These are phyloP conservation scores for Bedellia somnulentella DNA, from an alignment of 2,888 invertebrate genomes.

Conservation along the genomic window DNA sequence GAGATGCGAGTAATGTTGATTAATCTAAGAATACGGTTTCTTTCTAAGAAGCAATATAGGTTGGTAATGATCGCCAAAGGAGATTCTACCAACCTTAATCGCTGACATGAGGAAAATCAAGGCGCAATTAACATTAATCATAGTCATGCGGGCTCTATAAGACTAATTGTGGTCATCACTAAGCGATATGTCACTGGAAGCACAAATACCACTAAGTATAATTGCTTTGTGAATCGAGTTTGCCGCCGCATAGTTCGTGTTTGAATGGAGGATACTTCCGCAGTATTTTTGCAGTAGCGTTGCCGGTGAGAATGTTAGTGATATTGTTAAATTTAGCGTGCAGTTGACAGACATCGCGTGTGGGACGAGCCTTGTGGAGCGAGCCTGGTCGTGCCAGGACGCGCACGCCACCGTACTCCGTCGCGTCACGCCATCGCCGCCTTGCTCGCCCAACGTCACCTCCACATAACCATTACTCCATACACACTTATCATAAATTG, in stretches of 20 bases:
- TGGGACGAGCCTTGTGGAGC: slow-evolving; percentile 13
- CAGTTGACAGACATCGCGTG: slow-evolving; percentile 32
- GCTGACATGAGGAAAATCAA: slow-evolving; percentile 34
- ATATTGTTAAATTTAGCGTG: slow-evolving; percentile 18
- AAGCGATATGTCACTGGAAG: slow-evolving; percentile 11
- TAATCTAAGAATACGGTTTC: too few relatives aligned
- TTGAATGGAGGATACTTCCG: neutral
- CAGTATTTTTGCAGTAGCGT: slow-evolving; percentile 1
- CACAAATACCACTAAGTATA: too few relatives aligned
- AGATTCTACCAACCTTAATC: slow-evolving; percentile 35
- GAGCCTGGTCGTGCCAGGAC: slow-evolving; percentile 31
- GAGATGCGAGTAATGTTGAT: too few relatives aligned
- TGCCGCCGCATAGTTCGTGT: neutral
- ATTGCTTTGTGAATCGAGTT: neutral
- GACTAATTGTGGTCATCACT: slow-evolving; percentile 39
- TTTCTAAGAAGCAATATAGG: too few relatives aligned
- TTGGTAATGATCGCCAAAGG: slow-evolving; percentile 36
- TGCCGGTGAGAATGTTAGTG: neutral
- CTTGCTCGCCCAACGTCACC: slow-evolving; percentile 7
- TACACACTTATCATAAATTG: too few relatives aligned
- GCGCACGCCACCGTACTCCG: slow-evolving; percentile 17
- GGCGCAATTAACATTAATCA: slow-evolving; percentile 54
- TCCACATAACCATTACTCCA: slow-evolving; percentile 13
- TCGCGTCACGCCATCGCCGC: slow-evolving; percentile 27
- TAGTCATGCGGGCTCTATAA: slow-evolving; percentile 29